phyloP scores from a whole-genome alignment of 1,140 invertebrate species.

The Pteromalus puparum region DNA sequence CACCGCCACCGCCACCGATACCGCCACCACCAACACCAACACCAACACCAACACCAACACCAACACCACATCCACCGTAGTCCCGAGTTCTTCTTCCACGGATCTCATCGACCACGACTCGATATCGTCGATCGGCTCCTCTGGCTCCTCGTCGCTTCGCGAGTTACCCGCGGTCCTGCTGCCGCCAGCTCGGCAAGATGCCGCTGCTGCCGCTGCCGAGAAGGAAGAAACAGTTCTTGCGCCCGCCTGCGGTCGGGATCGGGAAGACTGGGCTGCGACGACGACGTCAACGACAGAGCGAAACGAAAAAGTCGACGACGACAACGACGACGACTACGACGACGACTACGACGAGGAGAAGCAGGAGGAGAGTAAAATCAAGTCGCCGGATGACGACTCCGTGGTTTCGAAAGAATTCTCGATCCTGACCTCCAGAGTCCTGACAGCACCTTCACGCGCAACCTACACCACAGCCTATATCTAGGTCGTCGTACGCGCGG shows the following conservation, averaged over 20 bases:
- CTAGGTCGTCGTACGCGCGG: constrained; percentile 59
- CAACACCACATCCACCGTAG: constrained; percentile 69
- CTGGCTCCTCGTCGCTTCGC: constrained; percentile 12
- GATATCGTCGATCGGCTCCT: constrained; percentile 21
- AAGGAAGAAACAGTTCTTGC: constrained; percentile 11
- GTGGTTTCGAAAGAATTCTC: constrained; percentile 64
- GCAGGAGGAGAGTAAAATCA: not conserved
- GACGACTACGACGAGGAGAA: not conserved
- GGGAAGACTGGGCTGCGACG: no score
- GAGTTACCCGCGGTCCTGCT: not conserved
- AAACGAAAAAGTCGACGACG: not conserved
- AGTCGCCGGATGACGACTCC: constrained; percentile 56
- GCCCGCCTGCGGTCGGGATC: no score
- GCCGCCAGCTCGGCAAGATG: not conserved
- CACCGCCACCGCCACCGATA: constrained; percentile 46
- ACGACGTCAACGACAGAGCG: not conserved
- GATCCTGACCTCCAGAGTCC: constrained; percentile 70
- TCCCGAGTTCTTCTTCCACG: constrained; percentile 59
- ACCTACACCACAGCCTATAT: constrained; percentile 74
- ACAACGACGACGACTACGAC: not conserved
- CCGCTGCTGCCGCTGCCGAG: constrained; percentile 19
- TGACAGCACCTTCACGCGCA: constrained; percentile 69
- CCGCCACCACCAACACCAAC: constrained; percentile 60
- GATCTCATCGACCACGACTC: constrained; percentile 44
- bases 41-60: constrained; percentile 55